Percentiles rank a stretch among this genome's conserved stretches.
phyloP scores from a whole-genome alignment of 1,140 invertebrate genomes.

The Macrobrachium nipponense region DNA sequence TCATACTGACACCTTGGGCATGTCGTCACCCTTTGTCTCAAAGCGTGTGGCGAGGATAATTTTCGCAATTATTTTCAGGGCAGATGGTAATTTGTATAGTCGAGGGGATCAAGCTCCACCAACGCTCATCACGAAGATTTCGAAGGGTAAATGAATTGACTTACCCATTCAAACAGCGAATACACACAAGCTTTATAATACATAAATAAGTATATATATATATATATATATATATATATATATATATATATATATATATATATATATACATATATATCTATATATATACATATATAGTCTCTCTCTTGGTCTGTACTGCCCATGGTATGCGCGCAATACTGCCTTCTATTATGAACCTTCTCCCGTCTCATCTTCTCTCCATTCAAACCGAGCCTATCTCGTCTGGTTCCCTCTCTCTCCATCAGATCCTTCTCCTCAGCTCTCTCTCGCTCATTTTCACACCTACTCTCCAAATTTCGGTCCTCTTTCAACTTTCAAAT shows the following conservation, averaged over 20 bases:
- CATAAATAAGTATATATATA: constrained; percentile 8
- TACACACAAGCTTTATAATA: not conserved
- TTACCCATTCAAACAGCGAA: not conserved
- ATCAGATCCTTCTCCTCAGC: no score
- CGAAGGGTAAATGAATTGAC: no score
- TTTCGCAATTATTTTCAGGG: no score
- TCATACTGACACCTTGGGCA: not conserved
- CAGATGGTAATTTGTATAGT: no score
- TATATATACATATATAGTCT: not conserved
- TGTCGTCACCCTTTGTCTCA: not conserved
- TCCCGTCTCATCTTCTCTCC: not conserved
- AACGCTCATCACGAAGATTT: no score
- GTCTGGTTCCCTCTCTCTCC: no score
- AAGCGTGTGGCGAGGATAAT: no score
- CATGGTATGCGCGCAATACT: not conserved
- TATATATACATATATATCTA: not conserved
- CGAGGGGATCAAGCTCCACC: no score
- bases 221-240: constrained; percentile 18
- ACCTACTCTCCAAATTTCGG: constrained; percentile 1
- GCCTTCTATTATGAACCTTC: not conserved
- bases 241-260: constrained; percentile 14
- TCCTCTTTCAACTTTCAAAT: not conserved
- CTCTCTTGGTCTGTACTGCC: no score
- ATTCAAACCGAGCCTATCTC: no score
- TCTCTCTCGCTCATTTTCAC: no score